These are phyloP conservation scores for Galemys pyrenaicus DNA, from an alignment of 2,113 vertebrate species.

Conservation along the genomic window DNA sequence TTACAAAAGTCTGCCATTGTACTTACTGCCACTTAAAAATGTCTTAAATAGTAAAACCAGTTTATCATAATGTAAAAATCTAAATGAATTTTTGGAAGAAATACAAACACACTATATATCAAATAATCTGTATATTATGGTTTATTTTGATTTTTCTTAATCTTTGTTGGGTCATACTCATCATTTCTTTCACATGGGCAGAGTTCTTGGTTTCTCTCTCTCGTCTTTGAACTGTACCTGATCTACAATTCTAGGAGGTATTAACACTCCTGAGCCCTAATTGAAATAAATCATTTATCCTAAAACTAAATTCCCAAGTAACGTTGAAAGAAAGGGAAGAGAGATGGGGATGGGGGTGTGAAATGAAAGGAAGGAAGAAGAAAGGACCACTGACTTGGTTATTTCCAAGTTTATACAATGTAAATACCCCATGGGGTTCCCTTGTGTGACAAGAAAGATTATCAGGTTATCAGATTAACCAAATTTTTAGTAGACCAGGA, in stretches of 20 bases:
- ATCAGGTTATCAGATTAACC: neutral
- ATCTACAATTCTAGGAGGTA: constrained; percentile 1
- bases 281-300: constrained; percentile 41
- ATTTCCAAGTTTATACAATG: neutral
- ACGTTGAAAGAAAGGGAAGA: neutral
- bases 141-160: constrained; percentile 33
- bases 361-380: neutral
- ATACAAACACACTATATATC: neutral
- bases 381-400: neutral
- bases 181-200: neutral
- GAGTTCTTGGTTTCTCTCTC: neutral
- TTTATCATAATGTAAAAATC: neutral
- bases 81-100: too few species aligned
- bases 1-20: neutral
- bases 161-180: constrained; percentile 33
- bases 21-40: neutral
- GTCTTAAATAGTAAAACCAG: neutral
- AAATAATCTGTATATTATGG: neutral
- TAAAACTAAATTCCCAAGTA: constrained; percentile 1
- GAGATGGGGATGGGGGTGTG: neutral
- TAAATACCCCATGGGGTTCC: neutral
- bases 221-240: neutral
- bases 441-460: neutral
- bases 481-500: neutral
- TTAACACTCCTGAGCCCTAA: neutral